Conservation (phyloP, 1,140 invertebrate species). For the Dysdera silvatica region DNA sequence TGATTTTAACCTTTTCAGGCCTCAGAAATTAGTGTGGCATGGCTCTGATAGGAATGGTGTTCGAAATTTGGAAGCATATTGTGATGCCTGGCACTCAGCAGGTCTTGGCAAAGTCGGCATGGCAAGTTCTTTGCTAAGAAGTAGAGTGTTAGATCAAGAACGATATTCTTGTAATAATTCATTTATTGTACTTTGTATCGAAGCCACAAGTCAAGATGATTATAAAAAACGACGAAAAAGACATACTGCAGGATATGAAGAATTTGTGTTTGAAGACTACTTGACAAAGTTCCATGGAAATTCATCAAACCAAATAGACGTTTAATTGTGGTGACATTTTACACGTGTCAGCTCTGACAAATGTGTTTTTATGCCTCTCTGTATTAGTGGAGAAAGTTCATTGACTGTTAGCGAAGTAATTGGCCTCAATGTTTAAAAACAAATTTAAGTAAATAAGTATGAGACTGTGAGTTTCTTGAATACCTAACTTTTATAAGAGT, state of each 20-base stretch:
- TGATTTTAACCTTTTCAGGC: conserved; percentile 52
- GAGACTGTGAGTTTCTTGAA: too few species aligned
- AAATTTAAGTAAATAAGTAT: too few species aligned
- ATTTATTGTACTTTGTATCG: conserved; percentile 83
- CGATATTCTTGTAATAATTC: conserved; percentile 68
- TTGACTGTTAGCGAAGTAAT: too few species aligned
- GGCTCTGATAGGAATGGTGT: conserved; percentile 76
- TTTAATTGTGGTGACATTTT: too few species aligned
- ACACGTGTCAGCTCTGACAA: too few species aligned
- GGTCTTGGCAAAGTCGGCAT: conserved; percentile 59
- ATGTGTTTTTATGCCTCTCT: too few species aligned
- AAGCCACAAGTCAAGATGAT: conserved; percentile 60
- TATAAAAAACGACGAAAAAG: conserved; percentile 16
- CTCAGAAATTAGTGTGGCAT: conserved; percentile 88
- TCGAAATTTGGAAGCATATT: conserved; percentile 73
- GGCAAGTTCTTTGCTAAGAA: conserved; percentile 68
- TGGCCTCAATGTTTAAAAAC: too few species aligned
- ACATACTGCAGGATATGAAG: background rate
- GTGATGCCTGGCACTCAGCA: conserved; percentile 81
- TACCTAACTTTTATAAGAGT: too few species aligned
- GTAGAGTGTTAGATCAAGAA: conserved; percentile 68
- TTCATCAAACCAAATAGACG: too few species aligned
- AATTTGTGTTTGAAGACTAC: background rate
- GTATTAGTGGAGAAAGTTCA: too few species aligned
- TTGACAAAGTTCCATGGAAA: too few species aligned